phyloP scores from a whole-genome alignment of 2,113 vertebrate species.

The Mohoua ochrocephala region DNA sequence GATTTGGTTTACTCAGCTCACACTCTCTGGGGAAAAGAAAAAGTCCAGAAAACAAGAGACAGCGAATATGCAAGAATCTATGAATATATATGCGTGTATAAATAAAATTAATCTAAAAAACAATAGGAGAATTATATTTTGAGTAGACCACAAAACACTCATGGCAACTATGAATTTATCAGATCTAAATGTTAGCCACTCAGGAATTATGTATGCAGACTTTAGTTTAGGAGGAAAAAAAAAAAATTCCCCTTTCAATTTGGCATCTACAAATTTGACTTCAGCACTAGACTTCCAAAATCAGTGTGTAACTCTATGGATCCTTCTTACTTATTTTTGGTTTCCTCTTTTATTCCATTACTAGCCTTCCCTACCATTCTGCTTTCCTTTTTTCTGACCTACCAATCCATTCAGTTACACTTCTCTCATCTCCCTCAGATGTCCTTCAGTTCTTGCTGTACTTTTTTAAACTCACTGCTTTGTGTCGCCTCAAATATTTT shows the following conservation, averaged over 20 bases:
- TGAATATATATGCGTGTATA: accelerated
- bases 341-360: background rate
- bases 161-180: background rate
- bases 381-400: background rate
- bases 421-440: background rate
- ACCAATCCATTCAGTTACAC: background rate
- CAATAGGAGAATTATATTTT: background rate
- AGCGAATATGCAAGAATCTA: background rate
- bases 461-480: background rate
- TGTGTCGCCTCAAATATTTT: background rate
- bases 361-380: background rate
- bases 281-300: background rate
- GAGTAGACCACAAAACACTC: background rate
- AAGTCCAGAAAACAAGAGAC: background rate
- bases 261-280: background rate
- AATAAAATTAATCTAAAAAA: background rate
- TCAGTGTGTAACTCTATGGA: accelerated
- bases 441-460: background rate
- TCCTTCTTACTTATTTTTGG: background rate
- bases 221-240: accelerated
- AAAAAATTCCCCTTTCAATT: background rate
- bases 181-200: background rate
- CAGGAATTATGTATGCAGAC: background rate
- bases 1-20: background rate
- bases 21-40: background rate